These are phyloP conservation scores for Lepidocyrtoides sp. DNA, from an alignment of 2,888 invertebrate species.

Conservation along the genomic window DNA sequence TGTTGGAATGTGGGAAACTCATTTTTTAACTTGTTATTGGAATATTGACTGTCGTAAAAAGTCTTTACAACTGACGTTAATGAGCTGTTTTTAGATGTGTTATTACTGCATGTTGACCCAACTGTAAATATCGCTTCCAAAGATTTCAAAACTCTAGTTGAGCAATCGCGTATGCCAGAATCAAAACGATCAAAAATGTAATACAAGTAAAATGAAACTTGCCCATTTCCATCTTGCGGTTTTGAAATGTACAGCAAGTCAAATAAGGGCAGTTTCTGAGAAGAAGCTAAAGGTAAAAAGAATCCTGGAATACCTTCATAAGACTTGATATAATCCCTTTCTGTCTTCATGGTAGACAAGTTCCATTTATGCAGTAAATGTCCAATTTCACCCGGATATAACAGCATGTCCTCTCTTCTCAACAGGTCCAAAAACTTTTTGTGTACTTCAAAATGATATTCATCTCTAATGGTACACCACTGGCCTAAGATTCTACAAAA, in stretches of 20 bases:
- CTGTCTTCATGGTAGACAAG: neutral
- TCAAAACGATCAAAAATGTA: conserved; percentile 28
- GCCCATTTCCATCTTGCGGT: neutral
- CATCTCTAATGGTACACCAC: neutral
- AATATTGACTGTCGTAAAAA: too few species aligned
- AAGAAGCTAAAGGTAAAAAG: neutral
- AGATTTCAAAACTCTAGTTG: neutral
- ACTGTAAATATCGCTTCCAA: neutral
- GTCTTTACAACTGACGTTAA: neutral
- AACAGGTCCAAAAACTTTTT: conserved; percentile 4
- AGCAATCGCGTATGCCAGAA: conserved; percentile 24
- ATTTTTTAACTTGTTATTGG: neutral
- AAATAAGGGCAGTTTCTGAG: neutral
- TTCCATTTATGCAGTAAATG: neutral
- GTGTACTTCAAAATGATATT: conserved; percentile 5
- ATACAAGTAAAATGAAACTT: neutral
- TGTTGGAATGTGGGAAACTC: neutral
- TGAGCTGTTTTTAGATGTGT: neutral
- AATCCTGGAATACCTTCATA: neutral
- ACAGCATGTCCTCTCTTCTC: neutral
- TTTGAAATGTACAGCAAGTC: neutral
- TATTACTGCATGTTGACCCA: neutral
- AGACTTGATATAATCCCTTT: neutral
- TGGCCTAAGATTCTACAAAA: conserved; percentile 26
- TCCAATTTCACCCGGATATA: neutral